Evolutionary conservation across 2,797 vertebrate species (phyloP).

Genomic region (Pelodytes ibericus): DNA sequence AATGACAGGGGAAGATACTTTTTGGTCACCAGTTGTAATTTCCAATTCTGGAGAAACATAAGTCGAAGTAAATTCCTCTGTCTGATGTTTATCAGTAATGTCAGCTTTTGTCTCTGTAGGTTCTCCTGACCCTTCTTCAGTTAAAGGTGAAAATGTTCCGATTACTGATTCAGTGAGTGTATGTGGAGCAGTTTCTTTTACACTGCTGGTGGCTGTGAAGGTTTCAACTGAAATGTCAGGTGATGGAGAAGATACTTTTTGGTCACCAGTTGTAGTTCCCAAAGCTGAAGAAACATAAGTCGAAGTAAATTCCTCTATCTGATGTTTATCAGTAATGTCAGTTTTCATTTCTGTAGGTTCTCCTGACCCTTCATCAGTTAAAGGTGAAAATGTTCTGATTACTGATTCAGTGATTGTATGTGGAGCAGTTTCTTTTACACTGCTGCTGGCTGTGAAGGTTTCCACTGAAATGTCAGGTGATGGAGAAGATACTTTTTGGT

Average conservation of each 20-base stretch:
- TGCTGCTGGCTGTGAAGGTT: too few relatives aligned
- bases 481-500: neutral
- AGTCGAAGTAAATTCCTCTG: too few relatives aligned
- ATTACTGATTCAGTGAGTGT: neutral
- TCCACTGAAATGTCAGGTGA: neutral
- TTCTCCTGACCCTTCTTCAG: slow-evolving; percentile 14
- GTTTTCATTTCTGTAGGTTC: neutral
- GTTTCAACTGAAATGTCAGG: neutral
- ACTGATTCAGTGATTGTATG: neutral
- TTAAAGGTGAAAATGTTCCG: neutral
- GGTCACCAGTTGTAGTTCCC: too few relatives aligned
- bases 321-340: too few relatives aligned
- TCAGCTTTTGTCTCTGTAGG: too few relatives aligned
- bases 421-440: neutral
- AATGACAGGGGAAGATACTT: too few relatives aligned
- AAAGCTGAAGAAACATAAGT: too few relatives aligned
- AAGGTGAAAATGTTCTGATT: neutral
- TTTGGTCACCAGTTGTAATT: too few relatives aligned
- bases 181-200: neutral
- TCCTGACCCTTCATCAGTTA: slow-evolving; percentile 14
- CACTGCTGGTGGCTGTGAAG: too few relatives aligned
- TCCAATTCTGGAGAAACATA: too few relatives aligned
- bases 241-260: neutral
- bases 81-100: too few relatives aligned
- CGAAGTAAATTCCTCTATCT: too few relatives aligned